Evolutionary conservation across 1,140 invertebrate species (phyloP), one percentile per base, ranked within the genome.

Genomic region (Drosophila kepulauana): DNA sequence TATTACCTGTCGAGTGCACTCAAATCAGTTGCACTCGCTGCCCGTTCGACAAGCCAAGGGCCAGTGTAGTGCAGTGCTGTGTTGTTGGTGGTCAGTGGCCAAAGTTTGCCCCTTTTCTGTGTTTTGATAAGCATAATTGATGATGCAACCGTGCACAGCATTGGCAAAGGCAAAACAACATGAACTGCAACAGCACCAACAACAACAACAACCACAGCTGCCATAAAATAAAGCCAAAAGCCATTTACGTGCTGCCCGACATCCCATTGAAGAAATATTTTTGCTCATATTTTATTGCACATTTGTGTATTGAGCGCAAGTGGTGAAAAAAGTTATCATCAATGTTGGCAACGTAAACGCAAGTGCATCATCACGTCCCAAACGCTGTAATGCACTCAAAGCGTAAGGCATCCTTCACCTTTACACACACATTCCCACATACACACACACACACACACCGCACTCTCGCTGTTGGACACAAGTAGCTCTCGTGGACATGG

Each of bases 41-140:
- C 57, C 64, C n/a, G 20, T 38, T 58, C 35, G 35, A 8, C 35
- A 10, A 38, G 8, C 35, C 20, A 25, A 25, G 3, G 20, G 20
- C 20, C 20, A 25, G 20, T 25, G 20, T 25, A 25, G 20, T 25
- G 65, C 72, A 45, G 57, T 70, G 30, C 28, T 38, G 76, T 56
- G 20, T 25, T 25, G 20, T 25, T 25, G 20, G 20, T 88, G 82
- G 82, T 82, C 77, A 82, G 84, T 62, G 68, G 59, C 25, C 77
- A 87, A 80, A 87, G 67, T 82, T 88, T 88, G 79, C 57, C 80
- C 79, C 77, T 82, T 67, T 49, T 59, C 77, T 65, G 79, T 79
- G 82, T 73, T 88, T 88, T 89, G 84, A 88, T 88, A 88, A 88
- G 84, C 85, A 88, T 89, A 88, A 88, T 88, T 88, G 84, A 88